Percentiles rank a stretch among this genome's conserved stretches.
These are phyloP conservation scores for Neosilurus mollespiculum DNA, from an alignment of 2,797 vertebrate species.

Conservation along the genomic window DNA sequence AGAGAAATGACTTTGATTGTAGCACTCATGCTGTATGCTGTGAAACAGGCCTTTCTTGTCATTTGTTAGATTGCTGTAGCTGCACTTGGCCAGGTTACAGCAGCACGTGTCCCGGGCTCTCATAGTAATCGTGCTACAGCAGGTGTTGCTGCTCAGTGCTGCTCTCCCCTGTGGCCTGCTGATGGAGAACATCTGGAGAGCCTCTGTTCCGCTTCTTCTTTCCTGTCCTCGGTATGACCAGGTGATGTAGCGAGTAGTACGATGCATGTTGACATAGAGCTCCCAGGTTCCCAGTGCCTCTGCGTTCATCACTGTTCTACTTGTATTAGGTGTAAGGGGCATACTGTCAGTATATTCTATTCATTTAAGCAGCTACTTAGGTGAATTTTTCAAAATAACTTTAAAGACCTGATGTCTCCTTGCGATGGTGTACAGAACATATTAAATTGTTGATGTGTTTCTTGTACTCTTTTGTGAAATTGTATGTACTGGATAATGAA, in stretches of 20 bases:
- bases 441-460: neutral
- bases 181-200: conserved; percentile 82
- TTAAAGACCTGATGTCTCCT: neutral
- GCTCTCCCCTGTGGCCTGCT: conserved; percentile 77
- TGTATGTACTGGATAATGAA: neutral
- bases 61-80: conserved; percentile 26
- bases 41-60: conserved; percentile 44
- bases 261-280: conserved; percentile 78
- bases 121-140: conserved; percentile 66
- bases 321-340: neutral
- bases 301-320: conserved; percentile 67
- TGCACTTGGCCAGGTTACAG: conserved; percentile 61
- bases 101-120: conserved; percentile 62
- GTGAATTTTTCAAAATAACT: neutral
- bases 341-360: neutral
- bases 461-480: neutral
- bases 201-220: conserved; percentile 78
- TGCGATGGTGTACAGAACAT: neutral
- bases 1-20: conserved; percentile 32
- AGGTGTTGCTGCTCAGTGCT: conserved; percentile 74
- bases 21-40: neutral
- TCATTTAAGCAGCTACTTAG: neutral
- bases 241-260: conserved; percentile 78
- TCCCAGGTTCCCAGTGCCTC: conserved; percentile 74
- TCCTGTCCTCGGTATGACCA: conserved; percentile 80